phyloP scores from a whole-genome alignment of 2,888 invertebrate species.

The Incurvaria masculella region DNA sequence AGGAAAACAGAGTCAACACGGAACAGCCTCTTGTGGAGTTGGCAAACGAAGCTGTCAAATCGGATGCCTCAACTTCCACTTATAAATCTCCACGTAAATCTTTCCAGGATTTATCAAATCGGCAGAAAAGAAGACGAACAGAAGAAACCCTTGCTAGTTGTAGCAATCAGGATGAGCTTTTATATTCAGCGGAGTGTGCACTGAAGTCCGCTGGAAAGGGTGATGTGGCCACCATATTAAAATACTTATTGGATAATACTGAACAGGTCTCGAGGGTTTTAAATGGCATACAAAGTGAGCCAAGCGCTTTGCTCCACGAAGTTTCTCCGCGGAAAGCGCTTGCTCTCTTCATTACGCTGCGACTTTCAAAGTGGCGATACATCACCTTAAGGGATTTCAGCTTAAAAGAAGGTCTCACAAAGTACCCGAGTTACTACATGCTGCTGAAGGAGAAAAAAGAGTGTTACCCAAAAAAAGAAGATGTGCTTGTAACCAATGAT shows the following conservation, averaged over 20 bases:
- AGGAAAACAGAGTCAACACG: not conserved
- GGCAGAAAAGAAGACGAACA: slow-evolving; percentile 3
- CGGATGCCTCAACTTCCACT: slow-evolving; percentile 1
- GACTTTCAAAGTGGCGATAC: not conserved
- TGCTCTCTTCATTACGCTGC: not conserved
- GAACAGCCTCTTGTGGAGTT: not conserved
- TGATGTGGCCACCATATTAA: not conserved
- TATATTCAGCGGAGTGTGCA: not conserved
- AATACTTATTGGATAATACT: not conserved
- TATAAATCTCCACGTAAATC: not conserved
- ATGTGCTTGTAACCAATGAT: not conserved
- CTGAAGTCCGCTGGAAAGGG: not conserved
- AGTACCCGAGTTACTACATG: not conserved
- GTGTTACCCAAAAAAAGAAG: not conserved
- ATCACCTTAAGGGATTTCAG: not conserved
- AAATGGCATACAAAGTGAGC: not conserved
- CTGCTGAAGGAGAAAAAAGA: not conserved
- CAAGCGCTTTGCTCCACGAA: not conserved
- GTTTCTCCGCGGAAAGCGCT: not conserved
- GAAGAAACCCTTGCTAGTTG: not conserved
- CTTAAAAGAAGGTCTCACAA: not conserved
- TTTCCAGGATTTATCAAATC: not conserved
- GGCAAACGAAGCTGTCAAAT: not conserved
- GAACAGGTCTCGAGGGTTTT: not conserved
- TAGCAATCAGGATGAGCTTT: not conserved